These are phyloP conservation scores for Fopius arisanus DNA, from an alignment of 1,140 invertebrate genomes.

Conservation along the genomic window DNA sequence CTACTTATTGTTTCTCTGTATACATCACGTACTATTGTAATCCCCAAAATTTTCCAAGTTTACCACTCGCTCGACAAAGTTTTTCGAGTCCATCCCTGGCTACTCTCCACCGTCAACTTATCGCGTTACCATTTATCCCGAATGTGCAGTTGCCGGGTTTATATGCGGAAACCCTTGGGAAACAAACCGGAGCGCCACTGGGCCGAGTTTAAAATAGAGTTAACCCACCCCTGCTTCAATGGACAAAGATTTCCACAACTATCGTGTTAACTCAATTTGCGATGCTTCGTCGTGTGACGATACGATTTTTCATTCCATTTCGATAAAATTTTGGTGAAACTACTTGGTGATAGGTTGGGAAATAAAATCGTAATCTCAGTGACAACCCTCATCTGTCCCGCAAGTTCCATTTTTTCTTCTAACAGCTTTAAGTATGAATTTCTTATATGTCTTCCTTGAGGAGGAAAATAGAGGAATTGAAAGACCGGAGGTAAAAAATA, in stretches of 20 bases:
- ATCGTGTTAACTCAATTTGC: neutral
- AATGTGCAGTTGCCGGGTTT: neutral
- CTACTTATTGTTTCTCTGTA: neutral
- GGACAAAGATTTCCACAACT: slow-evolving; percentile 7
- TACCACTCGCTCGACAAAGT: neutral
- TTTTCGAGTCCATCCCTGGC: neutral
- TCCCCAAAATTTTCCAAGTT: neutral
- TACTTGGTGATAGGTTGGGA: no score
- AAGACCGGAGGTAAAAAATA: no score
- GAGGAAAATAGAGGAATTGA: no score
- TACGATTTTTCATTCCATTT: no score
- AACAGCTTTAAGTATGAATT: no score
- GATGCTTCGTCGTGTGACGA: neutral
- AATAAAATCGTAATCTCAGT: no score
- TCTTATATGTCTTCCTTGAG: no score
- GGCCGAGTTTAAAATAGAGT: slow-evolving; percentile 11
- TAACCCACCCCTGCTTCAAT: neutral
- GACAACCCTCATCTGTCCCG: no score
- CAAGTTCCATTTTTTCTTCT: no score
- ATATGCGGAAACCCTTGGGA: slow-evolving; percentile 7
- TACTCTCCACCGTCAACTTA: slow-evolving; percentile 1
- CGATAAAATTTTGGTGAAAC: no score
- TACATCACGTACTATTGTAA: neutral
- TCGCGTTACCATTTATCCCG: neutral
- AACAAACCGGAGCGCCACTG: neutral